These are phyloP conservation scores for Thecocarcelia acutangulata DNA, from an alignment of 2,888 invertebrate species.

Conservation along the genomic window DNA sequence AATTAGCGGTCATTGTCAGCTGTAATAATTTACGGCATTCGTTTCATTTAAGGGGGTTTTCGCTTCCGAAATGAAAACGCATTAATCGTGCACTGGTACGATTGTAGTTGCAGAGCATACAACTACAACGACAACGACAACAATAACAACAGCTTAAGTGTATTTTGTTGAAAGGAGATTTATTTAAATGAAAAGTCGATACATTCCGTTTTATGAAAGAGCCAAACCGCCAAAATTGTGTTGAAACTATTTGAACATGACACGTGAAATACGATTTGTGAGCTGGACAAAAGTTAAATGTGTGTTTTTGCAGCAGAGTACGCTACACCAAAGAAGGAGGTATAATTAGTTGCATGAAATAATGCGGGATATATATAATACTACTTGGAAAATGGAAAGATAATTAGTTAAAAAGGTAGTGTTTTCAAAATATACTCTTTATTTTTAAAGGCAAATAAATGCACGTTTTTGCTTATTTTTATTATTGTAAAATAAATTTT, in stretches of 20 bases:
- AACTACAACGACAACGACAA: no score
- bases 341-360: not conserved
- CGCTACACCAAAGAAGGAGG: not conserved
- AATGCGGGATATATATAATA: no score
- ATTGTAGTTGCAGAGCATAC: not conserved
- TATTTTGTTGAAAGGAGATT: not conserved
- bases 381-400: no score
- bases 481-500: no score
- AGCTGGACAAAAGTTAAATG: not conserved
- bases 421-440: no score
- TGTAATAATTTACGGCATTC: constrained; percentile 19
- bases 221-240: constrained; percentile 35
- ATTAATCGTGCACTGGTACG: not conserved
- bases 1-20: constrained; percentile 60
- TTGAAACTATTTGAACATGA: constrained; percentile 14
- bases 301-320: not conserved
- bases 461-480: no score
- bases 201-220: constrained; percentile 13
- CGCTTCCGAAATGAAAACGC: not conserved
- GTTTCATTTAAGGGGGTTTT: constrained; percentile 1
- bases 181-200: constrained; percentile 9
- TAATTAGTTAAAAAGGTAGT: no score
- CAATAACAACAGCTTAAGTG: not conserved
- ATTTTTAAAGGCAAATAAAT: no score
- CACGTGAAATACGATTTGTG: constrained; percentile 3